These are phyloP conservation scores for Cheilosia pagana DNA, from an alignment of 2,888 invertebrate genomes.

Conservation along the genomic window DNA sequence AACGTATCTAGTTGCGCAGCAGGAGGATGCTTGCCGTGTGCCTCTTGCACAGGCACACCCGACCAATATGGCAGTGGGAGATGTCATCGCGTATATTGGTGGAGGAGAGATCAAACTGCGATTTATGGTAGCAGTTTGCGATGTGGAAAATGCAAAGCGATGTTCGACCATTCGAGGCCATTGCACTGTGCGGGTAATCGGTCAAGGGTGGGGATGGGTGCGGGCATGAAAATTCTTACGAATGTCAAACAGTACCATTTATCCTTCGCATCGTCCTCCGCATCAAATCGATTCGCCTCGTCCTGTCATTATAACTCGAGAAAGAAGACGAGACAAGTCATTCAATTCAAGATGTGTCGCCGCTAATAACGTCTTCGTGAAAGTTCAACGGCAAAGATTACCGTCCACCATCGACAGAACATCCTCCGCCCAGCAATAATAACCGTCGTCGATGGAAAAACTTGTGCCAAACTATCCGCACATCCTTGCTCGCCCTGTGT, in stretches of 20 bases:
- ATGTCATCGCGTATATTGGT: conserved; percentile 40
- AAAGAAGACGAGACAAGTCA: conserved; percentile 64
- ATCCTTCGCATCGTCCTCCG: no score
- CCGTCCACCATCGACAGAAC: no score
- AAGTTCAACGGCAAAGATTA: conserved; percentile 57
- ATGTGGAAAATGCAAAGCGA: conserved; percentile 21
- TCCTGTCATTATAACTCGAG: conserved; percentile 54
- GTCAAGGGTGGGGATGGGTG: no score
- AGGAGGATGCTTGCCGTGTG: conserved; percentile 13
- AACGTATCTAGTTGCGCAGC: conserved; percentile 28
- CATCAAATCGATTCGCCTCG: no score
- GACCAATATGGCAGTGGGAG: conserved; percentile 60
- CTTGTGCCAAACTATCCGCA: conserved; percentile 50
- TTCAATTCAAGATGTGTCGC: conserved; percentile 73
- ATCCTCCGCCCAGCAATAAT: conserved; percentile 8
- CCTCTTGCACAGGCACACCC: not conserved
- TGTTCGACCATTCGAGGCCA: no score
- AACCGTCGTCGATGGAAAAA: conserved; percentile 53
- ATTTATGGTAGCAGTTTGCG: conserved; percentile 31
- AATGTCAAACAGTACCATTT: no score
- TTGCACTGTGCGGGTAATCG: no score
- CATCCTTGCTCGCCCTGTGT: not conserved
- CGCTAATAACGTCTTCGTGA: conserved; percentile 59
- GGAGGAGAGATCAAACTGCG: conserved; percentile 24
- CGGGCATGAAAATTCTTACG: no score